phyloP scores from a whole-genome alignment of 2,113 vertebrate genomes.

The Phoenicopterus ruber region DNA sequence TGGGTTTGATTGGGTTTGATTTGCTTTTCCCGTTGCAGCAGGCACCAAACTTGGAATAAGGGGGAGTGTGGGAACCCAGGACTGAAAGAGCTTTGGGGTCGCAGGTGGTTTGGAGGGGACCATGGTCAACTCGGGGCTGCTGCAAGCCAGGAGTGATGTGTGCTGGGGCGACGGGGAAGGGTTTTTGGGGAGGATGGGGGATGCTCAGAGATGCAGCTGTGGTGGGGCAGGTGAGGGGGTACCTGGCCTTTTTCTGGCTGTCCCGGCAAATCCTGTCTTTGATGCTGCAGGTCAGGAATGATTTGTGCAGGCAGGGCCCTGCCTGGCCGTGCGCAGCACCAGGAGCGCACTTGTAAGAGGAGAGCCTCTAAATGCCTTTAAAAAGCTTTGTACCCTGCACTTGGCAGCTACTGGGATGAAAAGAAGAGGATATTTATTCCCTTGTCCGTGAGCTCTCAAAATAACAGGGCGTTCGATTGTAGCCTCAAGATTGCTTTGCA shows the following conservation, averaged over 20 bases:
- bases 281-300: background rate
- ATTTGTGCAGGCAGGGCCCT: background rate
- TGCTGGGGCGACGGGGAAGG: background rate
- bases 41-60: background rate
- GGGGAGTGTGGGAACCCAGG: background rate
- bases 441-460: conserved; percentile 23
- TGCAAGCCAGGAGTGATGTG: background rate
- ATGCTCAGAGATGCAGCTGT: background rate
- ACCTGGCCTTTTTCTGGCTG: background rate
- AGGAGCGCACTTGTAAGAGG: background rate
- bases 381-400: conserved; percentile 54
- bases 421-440: conserved; percentile 56
- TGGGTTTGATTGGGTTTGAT: background rate
- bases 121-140: background rate
- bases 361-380: conserved; percentile 36
- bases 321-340: background rate
- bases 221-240: background rate
- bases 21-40: background rate
- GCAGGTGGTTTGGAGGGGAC: background rate
- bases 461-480: conserved; percentile 27
- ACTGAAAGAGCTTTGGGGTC: background rate
- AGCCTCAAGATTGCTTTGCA: conserved; percentile 28
- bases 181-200: background rate
- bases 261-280: background rate
- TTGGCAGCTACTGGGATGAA: conserved; percentile 54